Conservation (phyloP, 1,140 invertebrate genomes). For the Rhyacophila brunnea region DNA sequence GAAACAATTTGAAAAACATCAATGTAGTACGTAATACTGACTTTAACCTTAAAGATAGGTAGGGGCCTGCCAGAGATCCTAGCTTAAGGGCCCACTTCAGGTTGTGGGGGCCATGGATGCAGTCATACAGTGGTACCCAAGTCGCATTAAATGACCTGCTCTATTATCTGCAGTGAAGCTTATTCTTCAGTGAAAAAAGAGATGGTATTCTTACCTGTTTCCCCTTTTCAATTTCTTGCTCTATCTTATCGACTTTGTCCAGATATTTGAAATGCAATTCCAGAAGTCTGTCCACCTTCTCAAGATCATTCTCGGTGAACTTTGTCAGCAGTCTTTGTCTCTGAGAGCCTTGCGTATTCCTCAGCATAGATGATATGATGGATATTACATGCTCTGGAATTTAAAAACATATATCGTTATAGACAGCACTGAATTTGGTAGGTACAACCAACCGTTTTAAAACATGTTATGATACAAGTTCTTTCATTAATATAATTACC, state of each 20-base stretch:
- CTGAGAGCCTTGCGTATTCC: constrained; percentile 88
- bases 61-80: too few relatives aligned
- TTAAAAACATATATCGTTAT: not conserved
- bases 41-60: too few relatives aligned
- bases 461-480: too few relatives aligned
- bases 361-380: constrained; percentile 88
- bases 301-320: constrained; percentile 97
- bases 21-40: too few relatives aligned
- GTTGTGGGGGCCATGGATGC: too few relatives aligned
- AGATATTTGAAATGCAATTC: constrained; percentile 98
- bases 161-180: too few relatives aligned
- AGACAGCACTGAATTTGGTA: not conserved
- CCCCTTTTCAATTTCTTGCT: constrained; percentile 71
- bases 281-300: constrained; percentile 95
- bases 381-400: constrained; percentile 89
- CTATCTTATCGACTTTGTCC: constrained; percentile 88
- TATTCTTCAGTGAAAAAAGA: too few relatives aligned
- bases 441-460: not conserved
- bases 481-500: too few relatives aligned
- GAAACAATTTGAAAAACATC: too few relatives aligned
- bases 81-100: too few relatives aligned
- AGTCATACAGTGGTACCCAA: too few relatives aligned
- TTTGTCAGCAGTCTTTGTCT: constrained; percentile 88
- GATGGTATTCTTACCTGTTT: constrained; percentile 42
- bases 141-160: too few relatives aligned